Evolutionary conservation across 2,888 invertebrate species (phyloP).

Genomic region (Megaustenia siamemsis): DNA sequence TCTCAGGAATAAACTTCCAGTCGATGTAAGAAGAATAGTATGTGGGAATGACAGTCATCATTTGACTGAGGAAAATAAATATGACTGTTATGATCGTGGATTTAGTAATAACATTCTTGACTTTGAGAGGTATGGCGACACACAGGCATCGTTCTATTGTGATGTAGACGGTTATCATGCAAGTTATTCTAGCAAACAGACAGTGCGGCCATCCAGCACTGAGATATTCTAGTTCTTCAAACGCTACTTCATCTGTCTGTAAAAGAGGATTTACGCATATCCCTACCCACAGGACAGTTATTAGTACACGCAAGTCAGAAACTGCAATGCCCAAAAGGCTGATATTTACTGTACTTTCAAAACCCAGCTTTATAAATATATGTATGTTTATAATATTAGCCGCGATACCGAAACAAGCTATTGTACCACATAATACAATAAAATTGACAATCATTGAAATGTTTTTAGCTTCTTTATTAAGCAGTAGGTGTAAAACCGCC

Average conservation of each 20-base stretch:
- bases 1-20: slow-evolving; percentile 6
- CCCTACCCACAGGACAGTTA: neutral
- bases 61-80: neutral
- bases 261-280: slow-evolving; percentile 16
- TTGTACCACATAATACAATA: slow-evolving; percentile 2
- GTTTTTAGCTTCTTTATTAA: neutral
- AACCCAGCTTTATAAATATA: slow-evolving; percentile 18
- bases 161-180: slow-evolving; percentile 33
- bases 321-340: slow-evolving; percentile 24
- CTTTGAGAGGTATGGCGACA: slow-evolving; percentile 28
- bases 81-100: neutral
- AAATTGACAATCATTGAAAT: slow-evolving; percentile 9
- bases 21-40: slow-evolving; percentile 8
- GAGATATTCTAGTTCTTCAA: slow-evolving; percentile 30
- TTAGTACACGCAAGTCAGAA: slow-evolving; percentile 14
- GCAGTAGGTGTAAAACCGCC: neutral
- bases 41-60: neutral
- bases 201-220: slow-evolving; percentile 22
- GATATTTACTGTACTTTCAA: slow-evolving; percentile 14
- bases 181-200: slow-evolving; percentile 23
- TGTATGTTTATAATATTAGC: slow-evolving; percentile 26
- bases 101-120: slow-evolving; percentile 20
- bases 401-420: neutral
- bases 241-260: neutral
- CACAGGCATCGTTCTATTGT: slow-evolving; percentile 31